A percentile compares a stretch with the other conserved stretches of the same genome.
phyloP scores from a whole-genome alignment of 2,888 invertebrate genomes.

The Tetanocera ferruginea region DNA sequence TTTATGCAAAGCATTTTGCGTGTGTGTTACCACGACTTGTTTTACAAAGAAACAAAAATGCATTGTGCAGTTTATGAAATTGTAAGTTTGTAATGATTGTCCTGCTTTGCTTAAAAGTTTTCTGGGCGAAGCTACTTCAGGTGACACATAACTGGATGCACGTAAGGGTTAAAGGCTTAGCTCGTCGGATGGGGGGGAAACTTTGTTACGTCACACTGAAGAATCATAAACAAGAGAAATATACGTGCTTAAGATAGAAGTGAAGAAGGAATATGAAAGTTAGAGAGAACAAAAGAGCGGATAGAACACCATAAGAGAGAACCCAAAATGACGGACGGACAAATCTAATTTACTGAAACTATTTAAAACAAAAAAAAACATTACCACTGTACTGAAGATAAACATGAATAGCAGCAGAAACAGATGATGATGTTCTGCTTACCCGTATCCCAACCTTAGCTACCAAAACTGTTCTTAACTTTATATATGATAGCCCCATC shows the following conservation, averaged over 20 bases:
- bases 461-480: not conserved
- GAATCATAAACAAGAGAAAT: not conserved
- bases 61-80: not conserved
- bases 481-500: no score
- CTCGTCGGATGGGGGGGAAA: not conserved
- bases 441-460: not conserved
- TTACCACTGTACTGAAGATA: not conserved
- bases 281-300: no score
- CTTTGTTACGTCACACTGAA: not conserved
- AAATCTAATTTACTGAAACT: not conserved
- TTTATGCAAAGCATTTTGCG: slow-evolving; percentile 53
- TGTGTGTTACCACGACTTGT: slow-evolving; percentile 7
- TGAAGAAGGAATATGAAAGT: not conserved
- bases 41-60: slow-evolving; percentile 6
- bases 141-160: not conserved
- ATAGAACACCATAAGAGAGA: no score
- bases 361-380: not conserved
- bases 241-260: not conserved
- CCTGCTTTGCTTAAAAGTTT: no score
- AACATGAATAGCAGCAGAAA: not conserved
- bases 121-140: no score
- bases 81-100: not conserved
- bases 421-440: not conserved
- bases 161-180: not conserved
- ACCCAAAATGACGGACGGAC: no score